These are phyloP conservation scores for Lomographa bimaculata DNA, from an alignment of 2,888 invertebrate genomes.

Conservation along the genomic window DNA sequence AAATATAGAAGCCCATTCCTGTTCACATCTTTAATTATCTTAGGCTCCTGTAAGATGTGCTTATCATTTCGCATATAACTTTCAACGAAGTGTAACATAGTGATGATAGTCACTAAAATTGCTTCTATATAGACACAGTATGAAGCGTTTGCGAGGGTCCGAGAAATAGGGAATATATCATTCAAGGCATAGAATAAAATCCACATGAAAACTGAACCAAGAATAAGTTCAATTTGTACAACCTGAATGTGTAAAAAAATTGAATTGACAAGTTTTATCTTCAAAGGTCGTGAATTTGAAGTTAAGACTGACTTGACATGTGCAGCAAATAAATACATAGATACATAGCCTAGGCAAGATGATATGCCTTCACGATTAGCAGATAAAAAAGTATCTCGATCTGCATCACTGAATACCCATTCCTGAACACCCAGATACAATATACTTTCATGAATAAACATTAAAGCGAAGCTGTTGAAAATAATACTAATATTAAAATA, in stretches of 20 bases:
- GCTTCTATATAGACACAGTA: slow-evolving; percentile 91
- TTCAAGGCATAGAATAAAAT: slow-evolving; percentile 71
- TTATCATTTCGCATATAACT: slow-evolving; percentile 55
- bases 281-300: slow-evolving; percentile 14
- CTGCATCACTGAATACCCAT: slow-evolving; percentile 86
- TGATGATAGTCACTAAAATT: slow-evolving; percentile 81
- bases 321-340: slow-evolving; percentile 91
- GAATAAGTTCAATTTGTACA: slow-evolving; percentile 15
- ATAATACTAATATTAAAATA: slow-evolving; percentile 79
- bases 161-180: slow-evolving; percentile 85
- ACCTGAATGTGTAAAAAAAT: slow-evolving; percentile 6
- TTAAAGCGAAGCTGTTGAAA: slow-evolving; percentile 78
- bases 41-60: slow-evolving; percentile 62
- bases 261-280: slow-evolving; percentile 5
- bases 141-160: slow-evolving; percentile 92
- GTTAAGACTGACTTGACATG: slow-evolving; percentile 75
- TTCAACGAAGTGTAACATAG: slow-evolving; percentile 83
- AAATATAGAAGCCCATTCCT: slow-evolving; percentile 94
- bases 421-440: slow-evolving; percentile 85
- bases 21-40: slow-evolving; percentile 88
- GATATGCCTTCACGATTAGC: slow-evolving; percentile 97
- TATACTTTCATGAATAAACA: slow-evolving; percentile 86
- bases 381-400: slow-evolving; percentile 85
- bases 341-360: slow-evolving; percentile 93
- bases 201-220: slow-evolving; percentile 59